Base-by-base conservation (phyloP, 2,113 vertebrate genomes). In the Gymnarchus niloticus region DNA sequence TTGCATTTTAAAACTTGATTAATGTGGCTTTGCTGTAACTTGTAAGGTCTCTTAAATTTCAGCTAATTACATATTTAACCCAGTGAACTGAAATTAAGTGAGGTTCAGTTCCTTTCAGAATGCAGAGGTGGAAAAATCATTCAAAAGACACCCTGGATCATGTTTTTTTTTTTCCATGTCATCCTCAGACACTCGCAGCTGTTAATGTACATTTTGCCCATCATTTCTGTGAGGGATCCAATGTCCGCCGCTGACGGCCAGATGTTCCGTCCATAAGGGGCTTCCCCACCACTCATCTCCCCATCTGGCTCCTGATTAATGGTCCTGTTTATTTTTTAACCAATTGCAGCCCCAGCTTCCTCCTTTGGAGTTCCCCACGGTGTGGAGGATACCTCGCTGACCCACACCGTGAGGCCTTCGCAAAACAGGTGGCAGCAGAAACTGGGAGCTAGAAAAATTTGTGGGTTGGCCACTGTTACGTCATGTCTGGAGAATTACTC, bases 251-350 rank as follows among this genome's bases (percentile, higher is more conserved):
- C 65, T 73, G 28, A 73, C 33, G 28, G 56, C 41, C 92, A 93
- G 91, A 92, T 91, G 92, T 90, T 73, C 14, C 77, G 83, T n/a
- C 85, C 87, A 90, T 86, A 41, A 83, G 78, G 61, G 89, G 89
- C 81, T 84, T 17, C 86, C 87, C 91, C 89, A 88, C 86, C 86
- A 84, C 88, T 87, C 77, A 85, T 87, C 87, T 41, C 3, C 77
- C 83, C 10, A 59, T 59, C 84, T 89, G 87, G 77, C 6, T 56
- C 57, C 83, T 89, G 90, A 92, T 91, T 92, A 91, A 92, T 19
- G 21, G 21, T n/a, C 51, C 14, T 7, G 48, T 21, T 65, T 86
- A 81, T 5, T n/a, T n/a, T n/a, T n/a, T n/a, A 17, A 21, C 56
- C 46, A 2, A 21, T 19, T 0, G 41, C 86, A 85, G 85, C 84